Base-by-base conservation (phyloP, 2,888 invertebrate species). In the Salticus scenicus region DNA sequence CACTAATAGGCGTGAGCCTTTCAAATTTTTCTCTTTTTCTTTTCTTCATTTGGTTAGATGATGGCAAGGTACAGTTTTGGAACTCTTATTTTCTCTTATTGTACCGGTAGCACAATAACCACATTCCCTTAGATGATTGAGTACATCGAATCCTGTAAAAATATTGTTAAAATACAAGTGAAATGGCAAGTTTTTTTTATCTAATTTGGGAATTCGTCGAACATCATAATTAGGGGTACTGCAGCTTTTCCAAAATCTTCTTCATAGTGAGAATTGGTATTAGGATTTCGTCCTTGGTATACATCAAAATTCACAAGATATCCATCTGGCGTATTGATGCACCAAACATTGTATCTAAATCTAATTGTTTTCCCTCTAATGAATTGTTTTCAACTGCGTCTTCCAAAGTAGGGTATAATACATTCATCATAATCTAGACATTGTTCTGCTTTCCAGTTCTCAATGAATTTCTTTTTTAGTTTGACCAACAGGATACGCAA, bases 381-480 rank as follows among this genome's bases (percentile, higher is more conserved):
- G 87, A 89, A 90, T 80, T 90, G 90, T 57, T 90, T 90, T 69
- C 88, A 90, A 70, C 88, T 88, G 87, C 90, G 89, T 83, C 89
- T 85, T 64, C 90, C 90, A 89, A 89, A 91, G 89, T 90, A 90
- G 41, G 89, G 87, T 1, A 90, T 87, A 89, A 90, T 90, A 37
- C 88, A 87, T 85, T 90, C 90, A 88, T 90, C 90, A 82, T 88
- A 30, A 1, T 31, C 17, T 27, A 72, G 30, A 14, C 51, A 47
- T 17, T 28, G 69, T 10, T 24, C 1, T 20, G 41, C 33, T n/a
- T 33, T 37, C 14, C 31, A 69, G 33, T 69, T 8, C 14, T 69
- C 12, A 20, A 37, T 5, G 8, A 37, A 69, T 14, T 24, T 12
- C 33, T 1, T 0, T 33, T 69, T 69, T 8, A 69, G 8, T 17